Percentiles rank a stretch among this genome's conserved stretches.
Conservation (phyloP, 2,888 invertebrate species). For the Idaea biselata region DNA sequence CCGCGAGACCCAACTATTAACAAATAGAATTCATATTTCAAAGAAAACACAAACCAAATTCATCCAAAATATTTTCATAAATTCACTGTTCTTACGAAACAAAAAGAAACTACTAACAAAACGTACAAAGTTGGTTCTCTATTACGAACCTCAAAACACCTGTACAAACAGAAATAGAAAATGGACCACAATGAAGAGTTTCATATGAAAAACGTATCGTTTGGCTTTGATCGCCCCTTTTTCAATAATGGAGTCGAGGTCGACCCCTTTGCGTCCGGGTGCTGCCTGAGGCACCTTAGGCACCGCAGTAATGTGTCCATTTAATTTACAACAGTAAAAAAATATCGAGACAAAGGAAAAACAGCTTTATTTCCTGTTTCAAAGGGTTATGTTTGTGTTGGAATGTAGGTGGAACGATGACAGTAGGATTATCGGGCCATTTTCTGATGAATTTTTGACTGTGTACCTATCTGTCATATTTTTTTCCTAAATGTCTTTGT, state of each 20-base stretch:
- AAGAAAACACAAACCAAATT: neutral
- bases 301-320: conserved; percentile 60
- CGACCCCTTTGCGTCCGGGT: conserved; percentile 54
- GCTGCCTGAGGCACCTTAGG: conserved; percentile 49
- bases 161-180: conserved; percentile 62
- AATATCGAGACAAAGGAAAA: conserved; percentile 37
- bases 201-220: conserved; percentile 62
- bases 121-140: conserved; percentile 8
- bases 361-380: conserved; percentile 41
- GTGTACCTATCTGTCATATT: conserved; percentile 21
- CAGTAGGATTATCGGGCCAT: conserved; percentile 30
- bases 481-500: neutral
- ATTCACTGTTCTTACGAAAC: neutral
- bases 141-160: conserved; percentile 54
- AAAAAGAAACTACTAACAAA: neutral
- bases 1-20: too few species aligned
- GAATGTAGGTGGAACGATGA: conserved; percentile 21
- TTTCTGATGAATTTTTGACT: conserved; percentile 30
- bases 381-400: conserved; percentile 41
- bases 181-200: conserved; percentile 50
- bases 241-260: conserved; percentile 69
- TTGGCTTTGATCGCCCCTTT: conserved; percentile 76
- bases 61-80: neutral
- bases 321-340: conserved; percentile 61
- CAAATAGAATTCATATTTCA: neutral